Evolutionary conservation across 2,888 invertebrate species (phyloP).

Genomic region (Beris morrisii): DNA sequence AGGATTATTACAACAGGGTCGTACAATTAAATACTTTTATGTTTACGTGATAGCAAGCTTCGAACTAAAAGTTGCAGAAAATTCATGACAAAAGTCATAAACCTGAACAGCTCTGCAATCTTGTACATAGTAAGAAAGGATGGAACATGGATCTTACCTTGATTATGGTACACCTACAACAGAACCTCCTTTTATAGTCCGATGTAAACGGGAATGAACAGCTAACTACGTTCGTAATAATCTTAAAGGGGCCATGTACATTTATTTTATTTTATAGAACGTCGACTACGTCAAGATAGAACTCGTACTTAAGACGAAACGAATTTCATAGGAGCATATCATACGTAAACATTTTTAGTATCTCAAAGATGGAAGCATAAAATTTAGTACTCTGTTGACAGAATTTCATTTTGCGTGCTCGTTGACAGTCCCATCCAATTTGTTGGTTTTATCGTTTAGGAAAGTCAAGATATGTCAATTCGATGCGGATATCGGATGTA

Average conservation of each 20-base stretch:
- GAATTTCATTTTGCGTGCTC: slow-evolving; percentile 23
- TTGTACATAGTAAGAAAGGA: too few relatives aligned
- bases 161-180: too few relatives aligned
- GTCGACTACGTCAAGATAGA: slow-evolving; percentile 5
- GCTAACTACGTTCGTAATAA: slow-evolving; percentile 21
- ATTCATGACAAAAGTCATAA: too few relatives aligned
- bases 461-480: slow-evolving; percentile 18
- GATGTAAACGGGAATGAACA: slow-evolving; percentile 13
- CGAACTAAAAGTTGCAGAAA: too few relatives aligned
- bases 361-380: slow-evolving; percentile 13
- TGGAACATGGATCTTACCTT: too few relatives aligned
- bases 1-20: too few relatives aligned
- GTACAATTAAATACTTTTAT: too few relatives aligned
- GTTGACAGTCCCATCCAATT: slow-evolving; percentile 8
- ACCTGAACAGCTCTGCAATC: too few relatives aligned
- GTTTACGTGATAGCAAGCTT: too few relatives aligned
- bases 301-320: slow-evolving; percentile 2
- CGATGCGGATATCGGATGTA: slow-evolving; percentile 11
- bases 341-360: slow-evolving; percentile 25
- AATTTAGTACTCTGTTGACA: slow-evolving; percentile 29
- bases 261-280: slow-evolving; percentile 1
- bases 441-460: slow-evolving; percentile 8
- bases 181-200: too few relatives aligned
- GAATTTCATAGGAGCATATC: slow-evolving; percentile 3
- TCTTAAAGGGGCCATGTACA: slow-evolving; percentile 2